Conservation (phyloP, 2,797 vertebrate genomes). For the Gambusia yucatana region DNA sequence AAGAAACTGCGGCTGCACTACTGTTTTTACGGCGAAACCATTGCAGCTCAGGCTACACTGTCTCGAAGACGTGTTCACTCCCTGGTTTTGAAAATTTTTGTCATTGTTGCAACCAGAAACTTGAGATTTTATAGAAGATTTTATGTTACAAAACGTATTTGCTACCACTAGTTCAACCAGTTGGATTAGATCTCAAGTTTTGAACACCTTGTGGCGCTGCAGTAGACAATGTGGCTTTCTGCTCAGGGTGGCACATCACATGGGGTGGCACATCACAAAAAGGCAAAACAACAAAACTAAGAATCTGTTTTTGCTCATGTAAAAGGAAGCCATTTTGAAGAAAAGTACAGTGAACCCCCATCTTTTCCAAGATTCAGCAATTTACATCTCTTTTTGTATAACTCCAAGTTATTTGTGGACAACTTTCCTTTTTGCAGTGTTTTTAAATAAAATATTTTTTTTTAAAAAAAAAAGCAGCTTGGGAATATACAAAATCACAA, state of each 20-base stretch:
- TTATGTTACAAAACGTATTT: not conserved
- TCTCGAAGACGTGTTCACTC: not conserved
- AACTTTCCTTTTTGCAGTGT: not conserved
- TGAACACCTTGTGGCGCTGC: not conserved
- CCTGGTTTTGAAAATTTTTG: not conserved
- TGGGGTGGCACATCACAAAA: not conserved
- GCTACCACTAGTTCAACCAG: not conserved
- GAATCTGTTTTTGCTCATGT: not conserved
- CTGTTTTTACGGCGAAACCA: slow-evolving; percentile 3
- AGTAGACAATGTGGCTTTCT: not conserved
- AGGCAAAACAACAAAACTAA: not conserved
- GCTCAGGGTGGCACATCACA: not conserved
- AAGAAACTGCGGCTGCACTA: slow-evolving; percentile 66
- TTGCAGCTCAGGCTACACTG: not conserved
- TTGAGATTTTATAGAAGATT: not conserved
- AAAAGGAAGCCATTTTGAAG: not conserved
- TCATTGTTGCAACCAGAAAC: not conserved
- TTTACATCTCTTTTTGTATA: not conserved
- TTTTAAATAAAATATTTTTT: not conserved
- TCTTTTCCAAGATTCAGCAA: not conserved
- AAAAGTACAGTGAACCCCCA: not conserved
- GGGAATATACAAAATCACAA: not conserved
- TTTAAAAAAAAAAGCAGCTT: not conserved
- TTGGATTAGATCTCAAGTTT: not conserved
- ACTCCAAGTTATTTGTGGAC: not conserved